phyloP scores from a whole-genome alignment of 1,140 invertebrate genomes.

The Caenorhabditis tropicalis region DNA sequence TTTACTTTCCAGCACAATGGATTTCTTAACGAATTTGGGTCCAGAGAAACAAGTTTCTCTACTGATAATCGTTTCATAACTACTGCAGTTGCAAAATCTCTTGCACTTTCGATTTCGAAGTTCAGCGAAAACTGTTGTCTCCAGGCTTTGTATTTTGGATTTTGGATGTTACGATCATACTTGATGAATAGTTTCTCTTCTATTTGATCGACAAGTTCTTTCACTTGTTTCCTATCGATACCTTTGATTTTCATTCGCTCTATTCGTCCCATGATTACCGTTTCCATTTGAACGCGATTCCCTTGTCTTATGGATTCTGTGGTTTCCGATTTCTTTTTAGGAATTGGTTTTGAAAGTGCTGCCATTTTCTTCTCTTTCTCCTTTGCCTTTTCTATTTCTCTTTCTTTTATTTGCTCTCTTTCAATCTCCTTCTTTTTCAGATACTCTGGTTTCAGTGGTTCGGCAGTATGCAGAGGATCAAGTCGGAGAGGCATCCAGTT shows the following conservation, averaged over 20 bases:
- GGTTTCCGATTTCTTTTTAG: conserved; percentile 19
- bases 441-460: not conserved
- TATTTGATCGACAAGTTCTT: not conserved
- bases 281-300: not conserved
- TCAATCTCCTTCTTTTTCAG: not conserved
- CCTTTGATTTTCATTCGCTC: conserved; percentile 16
- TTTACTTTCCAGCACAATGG: conserved; percentile 2
- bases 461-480: not conserved
- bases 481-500: conserved; percentile 1
- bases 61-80: not conserved
- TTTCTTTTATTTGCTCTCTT: not conserved
- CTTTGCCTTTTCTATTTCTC: not conserved
- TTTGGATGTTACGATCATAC: not conserved
- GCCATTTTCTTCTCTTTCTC: not conserved
- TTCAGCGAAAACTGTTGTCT: not conserved
- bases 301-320: not conserved
- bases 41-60: not conserved
- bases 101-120: not conserved
- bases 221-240: conserved; percentile 2
- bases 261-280: not conserved
- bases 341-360: not conserved
- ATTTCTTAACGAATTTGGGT: not conserved
- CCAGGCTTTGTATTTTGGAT: conserved; percentile 4
- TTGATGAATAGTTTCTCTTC: not conserved
- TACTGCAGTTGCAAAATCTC: not conserved